A percentile compares a stretch with the other conserved stretches of the same genome.
phyloP scores from a whole-genome alignment of 2,888 invertebrate genomes.

The Phlogophora meticulosa region DNA sequence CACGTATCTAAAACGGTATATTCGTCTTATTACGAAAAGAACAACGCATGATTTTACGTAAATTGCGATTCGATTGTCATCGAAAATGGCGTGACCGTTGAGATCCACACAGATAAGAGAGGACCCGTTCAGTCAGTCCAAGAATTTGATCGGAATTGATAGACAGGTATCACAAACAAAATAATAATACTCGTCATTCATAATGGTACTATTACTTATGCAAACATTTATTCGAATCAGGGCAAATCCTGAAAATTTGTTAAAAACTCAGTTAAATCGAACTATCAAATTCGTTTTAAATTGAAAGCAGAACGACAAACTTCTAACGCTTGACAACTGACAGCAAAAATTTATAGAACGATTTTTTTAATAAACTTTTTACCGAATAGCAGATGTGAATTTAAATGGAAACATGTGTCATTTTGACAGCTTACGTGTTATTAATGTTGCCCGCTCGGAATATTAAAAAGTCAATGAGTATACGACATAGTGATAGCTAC shows the following conservation, averaged over 20 bases:
- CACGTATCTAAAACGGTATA: too few species aligned
- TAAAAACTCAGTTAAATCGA: not conserved
- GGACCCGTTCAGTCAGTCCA: too few species aligned
- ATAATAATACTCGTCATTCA: too few species aligned
- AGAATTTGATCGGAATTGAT: too few species aligned
- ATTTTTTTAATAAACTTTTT: not conserved
- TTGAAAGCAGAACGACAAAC: constrained; percentile 4
- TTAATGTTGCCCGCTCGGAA: not conserved
- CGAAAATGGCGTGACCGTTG: not conserved
- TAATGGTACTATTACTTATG: too few species aligned
- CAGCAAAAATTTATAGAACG: not conserved
- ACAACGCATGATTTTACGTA: not conserved
- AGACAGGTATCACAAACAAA: too few species aligned
- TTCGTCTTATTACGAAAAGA: too few species aligned
- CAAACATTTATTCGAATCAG: not conserved
- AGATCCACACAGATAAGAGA: too few species aligned
- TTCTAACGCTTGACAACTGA: not conserved
- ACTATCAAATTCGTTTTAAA: not conserved
- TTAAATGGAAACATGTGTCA: constrained; percentile 9
- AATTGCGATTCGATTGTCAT: not conserved
- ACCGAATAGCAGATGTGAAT: not conserved
- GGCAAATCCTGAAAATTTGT: not conserved
- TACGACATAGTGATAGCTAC: not conserved
- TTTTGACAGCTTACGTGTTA: not conserved
- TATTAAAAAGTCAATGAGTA: not conserved